Evolutionary conservation across 2,888 invertebrate species (phyloP).

Genomic region (Tenthredo livida): DNA sequence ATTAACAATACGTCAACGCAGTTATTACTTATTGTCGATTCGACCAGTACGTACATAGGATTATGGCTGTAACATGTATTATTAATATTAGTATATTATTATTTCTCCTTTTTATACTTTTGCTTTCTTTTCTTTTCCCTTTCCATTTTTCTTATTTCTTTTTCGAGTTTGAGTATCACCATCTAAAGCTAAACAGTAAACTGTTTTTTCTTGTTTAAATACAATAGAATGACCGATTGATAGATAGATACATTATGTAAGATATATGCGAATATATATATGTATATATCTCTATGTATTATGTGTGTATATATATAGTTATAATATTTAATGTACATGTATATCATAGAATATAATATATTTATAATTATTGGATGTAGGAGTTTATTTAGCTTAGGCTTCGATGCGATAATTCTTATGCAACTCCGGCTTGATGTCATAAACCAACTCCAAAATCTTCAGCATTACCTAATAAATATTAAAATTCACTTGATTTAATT

Average conservation of each 20-base stretch:
- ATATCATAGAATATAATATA: slow-evolving; percentile 67
- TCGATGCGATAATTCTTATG: slow-evolving; percentile 91
- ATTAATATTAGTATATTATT: neutral
- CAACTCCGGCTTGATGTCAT: slow-evolving; percentile 95
- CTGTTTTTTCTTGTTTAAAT: slow-evolving; percentile 57
- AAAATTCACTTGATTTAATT: slow-evolving; percentile 56
- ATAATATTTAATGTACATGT: slow-evolving; percentile 73
- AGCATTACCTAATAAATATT: slow-evolving; percentile 84
- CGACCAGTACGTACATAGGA: slow-evolving; percentile 47
- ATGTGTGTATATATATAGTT: slow-evolving; percentile 61
- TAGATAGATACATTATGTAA: slow-evolving; percentile 63
- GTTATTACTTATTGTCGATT: slow-evolving; percentile 51
- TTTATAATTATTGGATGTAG: slow-evolving; percentile 63
- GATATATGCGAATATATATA: slow-evolving; percentile 57
- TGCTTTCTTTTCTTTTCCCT: neutral
- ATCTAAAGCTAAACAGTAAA: slow-evolving; percentile 65
- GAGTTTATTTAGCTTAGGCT: slow-evolving; percentile 65
- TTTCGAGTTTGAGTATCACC: slow-evolving; percentile 65
- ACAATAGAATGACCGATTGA: slow-evolving; percentile 66
- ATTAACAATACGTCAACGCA: slow-evolving; percentile 19
- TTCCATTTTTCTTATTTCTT: neutral
- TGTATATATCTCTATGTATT: slow-evolving; percentile 55
- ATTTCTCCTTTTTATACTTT: slow-evolving; percentile 54
- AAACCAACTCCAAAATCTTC: slow-evolving; percentile 91
- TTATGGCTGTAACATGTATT: slow-evolving; percentile 37